phyloP scores from a whole-genome alignment of 2,888 invertebrate genomes.

The Drosophila suboccidentalis region DNA sequence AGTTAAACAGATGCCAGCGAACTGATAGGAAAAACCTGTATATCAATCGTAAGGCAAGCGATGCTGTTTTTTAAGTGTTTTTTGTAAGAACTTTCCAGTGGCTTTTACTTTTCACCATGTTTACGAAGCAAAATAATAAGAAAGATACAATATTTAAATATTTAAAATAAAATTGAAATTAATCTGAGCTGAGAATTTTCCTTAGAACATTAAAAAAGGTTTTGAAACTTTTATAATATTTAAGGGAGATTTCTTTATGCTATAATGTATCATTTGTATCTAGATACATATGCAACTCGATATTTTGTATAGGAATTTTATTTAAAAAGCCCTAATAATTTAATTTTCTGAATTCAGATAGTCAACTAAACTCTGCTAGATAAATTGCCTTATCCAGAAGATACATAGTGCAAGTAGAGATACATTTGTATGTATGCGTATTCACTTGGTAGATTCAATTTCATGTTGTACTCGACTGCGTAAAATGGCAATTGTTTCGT shows the following conservation, averaged over 20 bases:
- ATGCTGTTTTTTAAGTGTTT: background rate
- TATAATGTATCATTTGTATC: background rate
- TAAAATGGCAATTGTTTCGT: slow-evolving; percentile 37
- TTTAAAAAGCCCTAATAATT: background rate
- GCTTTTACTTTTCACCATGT: slow-evolving; percentile 33
- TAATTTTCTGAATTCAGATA: background rate
- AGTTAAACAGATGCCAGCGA: slow-evolving; percentile 37
- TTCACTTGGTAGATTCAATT: slow-evolving; percentile 3
- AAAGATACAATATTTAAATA: background rate
- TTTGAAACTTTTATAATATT: background rate
- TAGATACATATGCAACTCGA: background rate
- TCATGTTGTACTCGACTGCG: slow-evolving; percentile 40
- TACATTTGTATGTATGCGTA: background rate
- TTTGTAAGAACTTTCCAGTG: slow-evolving; percentile 40
- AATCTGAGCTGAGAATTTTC: no score
- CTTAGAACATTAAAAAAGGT: background rate
- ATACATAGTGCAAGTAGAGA: background rate
- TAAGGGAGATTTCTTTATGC: background rate
- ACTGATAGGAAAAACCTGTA: slow-evolving; percentile 44
- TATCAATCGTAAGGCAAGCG: background rate
- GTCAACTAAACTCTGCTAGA: background rate
- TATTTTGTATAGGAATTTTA: background rate
- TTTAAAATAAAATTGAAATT: background rate
- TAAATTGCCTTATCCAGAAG: background rate
- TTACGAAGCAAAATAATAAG: background rate